These are phyloP conservation scores for Fragum sueziense DNA, from an alignment of 2,888 invertebrate genomes.

Conservation along the genomic window DNA sequence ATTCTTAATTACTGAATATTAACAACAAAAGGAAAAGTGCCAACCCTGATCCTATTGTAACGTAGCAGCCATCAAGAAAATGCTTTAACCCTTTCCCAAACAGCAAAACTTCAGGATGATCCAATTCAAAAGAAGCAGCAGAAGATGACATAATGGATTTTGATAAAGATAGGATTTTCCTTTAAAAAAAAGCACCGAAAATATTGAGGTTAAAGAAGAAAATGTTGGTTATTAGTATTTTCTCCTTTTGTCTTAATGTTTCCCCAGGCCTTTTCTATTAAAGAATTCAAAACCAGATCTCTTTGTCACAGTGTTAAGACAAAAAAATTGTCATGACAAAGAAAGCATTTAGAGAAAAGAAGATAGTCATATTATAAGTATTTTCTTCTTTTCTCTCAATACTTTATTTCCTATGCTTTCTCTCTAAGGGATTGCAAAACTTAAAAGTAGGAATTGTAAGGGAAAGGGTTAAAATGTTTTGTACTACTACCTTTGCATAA, in stretches of 20 bases:
- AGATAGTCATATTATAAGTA: too few species aligned
- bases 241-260: too few species aligned
- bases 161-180: neutral
- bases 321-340: neutral
- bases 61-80: neutral
- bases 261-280: too few species aligned
- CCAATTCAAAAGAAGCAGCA: too few species aligned
- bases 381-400: conserved; percentile 1
- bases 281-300: too few species aligned
- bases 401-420: neutral
- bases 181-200: too few species aligned
- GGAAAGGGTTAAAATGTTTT: neutral
- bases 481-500: neutral
- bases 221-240: too few species aligned
- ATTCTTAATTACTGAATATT: neutral
- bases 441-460: neutral
- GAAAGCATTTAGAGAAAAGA: neutral
- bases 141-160: too few species aligned
- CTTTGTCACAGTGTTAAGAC: neutral
- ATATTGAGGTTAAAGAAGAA: too few species aligned
- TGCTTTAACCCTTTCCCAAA: too few species aligned
- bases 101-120: too few species aligned
- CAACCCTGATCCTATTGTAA: neutral
- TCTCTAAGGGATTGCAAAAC: neutral
- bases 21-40: neutral